Conservation (phyloP, 2,797 vertebrate species). For the Urocyon cinereoargenteus region DNA sequence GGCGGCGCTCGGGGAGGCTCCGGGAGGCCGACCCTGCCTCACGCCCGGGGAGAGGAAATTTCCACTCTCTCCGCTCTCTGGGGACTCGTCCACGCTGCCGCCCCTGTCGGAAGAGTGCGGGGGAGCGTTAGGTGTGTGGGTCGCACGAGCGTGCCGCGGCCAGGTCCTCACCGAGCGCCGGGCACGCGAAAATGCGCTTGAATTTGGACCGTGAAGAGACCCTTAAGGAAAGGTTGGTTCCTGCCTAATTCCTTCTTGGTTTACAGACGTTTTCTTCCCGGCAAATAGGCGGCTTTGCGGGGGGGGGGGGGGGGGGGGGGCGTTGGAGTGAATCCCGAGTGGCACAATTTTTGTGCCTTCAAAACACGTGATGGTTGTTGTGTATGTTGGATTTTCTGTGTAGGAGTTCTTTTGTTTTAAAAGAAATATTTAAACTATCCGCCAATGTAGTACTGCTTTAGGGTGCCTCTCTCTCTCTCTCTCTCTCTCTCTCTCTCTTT, state of each 20-base stretch:
- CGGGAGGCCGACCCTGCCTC: slow-evolving; percentile 86
- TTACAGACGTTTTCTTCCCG: slow-evolving; percentile 9
- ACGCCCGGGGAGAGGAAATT: slow-evolving; percentile 90
- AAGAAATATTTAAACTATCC: background rate
- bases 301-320: too few relatives aligned
- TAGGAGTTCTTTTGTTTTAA: slow-evolving; percentile 72
- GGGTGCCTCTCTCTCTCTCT: background rate
- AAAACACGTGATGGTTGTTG: slow-evolving; percentile 10
- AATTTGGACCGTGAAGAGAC: slow-evolving; percentile 1
- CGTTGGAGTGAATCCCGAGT: background rate
- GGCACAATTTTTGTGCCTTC: background rate
- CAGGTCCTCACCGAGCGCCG: slow-evolving; percentile 49
- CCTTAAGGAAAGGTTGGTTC: background rate
- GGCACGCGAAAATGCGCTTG: slow-evolving; percentile 45
- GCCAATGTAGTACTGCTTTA: background rate
- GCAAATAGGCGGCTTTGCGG: background rate
- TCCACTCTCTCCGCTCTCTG: slow-evolving; percentile 87
- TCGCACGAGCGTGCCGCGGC: slow-evolving; percentile 62
- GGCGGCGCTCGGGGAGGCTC: slow-evolving; percentile 80
- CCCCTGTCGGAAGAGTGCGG: slow-evolving; percentile 74
- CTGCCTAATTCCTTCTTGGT: background rate
- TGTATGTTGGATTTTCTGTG: background rate
- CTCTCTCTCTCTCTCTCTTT: background rate
- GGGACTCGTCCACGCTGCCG: slow-evolving; percentile 80
- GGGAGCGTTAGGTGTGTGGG: slow-evolving; percentile 72